phyloP scores from a whole-genome alignment of 2,888 invertebrate genomes.

The Tinea trinotella region DNA sequence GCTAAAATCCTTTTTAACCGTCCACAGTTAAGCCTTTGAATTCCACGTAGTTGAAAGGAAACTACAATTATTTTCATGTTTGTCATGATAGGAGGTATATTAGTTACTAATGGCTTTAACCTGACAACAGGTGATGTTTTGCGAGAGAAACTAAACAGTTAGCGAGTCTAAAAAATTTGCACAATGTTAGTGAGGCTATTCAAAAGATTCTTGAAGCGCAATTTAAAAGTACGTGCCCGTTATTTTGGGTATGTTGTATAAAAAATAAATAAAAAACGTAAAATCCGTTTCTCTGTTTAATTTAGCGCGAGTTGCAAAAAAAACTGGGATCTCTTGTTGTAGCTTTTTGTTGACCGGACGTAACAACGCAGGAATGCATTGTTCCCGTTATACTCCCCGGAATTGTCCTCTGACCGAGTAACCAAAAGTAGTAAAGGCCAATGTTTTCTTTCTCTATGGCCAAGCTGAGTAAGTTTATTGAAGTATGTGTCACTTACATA shows the following conservation, averaged over 20 bases:
- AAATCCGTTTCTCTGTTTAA: constrained; percentile 35
- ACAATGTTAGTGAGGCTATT: not conserved
- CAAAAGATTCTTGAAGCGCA: constrained; percentile 8
- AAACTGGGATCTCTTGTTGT: constrained; percentile 44
- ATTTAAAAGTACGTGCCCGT: constrained; percentile 7
- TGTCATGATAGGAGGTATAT: not conserved
- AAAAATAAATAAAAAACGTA: not conserved
- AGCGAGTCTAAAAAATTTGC: not conserved
- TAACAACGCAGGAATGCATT: constrained; percentile 62
- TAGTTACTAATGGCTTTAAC: not conserved
- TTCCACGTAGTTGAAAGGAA: constrained; percentile 8
- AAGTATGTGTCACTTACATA: constrained; percentile 32
- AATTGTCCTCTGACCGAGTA: constrained; percentile 22
- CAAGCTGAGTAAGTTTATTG: constrained; percentile 38
- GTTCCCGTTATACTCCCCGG: constrained; percentile 52
- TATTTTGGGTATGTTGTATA: constrained; percentile 1
- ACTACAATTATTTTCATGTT: not conserved
- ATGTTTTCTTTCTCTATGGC: constrained; percentile 33
- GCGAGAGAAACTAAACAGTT: not conserved
- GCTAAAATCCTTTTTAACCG: constrained; percentile 14
- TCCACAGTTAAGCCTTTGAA: constrained; percentile 12
- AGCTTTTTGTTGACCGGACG: constrained; percentile 59
- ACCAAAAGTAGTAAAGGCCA: constrained; percentile 38
- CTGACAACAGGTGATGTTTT: not conserved
- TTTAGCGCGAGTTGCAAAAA: constrained; percentile 65